Conservation (phyloP, 2,888 invertebrate species). For the Rambutsinella grinnellia region DNA sequence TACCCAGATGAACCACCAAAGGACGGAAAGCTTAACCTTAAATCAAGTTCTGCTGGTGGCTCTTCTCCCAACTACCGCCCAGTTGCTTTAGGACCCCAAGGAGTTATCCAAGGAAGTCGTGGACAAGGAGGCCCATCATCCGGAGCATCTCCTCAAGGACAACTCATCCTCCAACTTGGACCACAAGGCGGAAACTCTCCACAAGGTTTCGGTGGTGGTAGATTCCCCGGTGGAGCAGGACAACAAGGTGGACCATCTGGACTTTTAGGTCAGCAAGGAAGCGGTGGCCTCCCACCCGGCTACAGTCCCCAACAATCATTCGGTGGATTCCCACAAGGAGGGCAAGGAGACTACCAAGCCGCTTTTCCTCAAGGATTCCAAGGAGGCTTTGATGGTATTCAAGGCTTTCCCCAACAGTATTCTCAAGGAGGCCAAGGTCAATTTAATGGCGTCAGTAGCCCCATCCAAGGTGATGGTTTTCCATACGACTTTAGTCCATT, state of each 20-base stretch:
- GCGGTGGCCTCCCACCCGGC: conserved; percentile 17
- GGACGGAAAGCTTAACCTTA: conserved; percentile 5
- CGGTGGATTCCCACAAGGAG: conserved; percentile 34
- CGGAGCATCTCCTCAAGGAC: conserved; percentile 13
- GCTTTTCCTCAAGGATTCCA: conserved; percentile 21
- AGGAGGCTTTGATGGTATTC: no score
- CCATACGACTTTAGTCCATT: conserved; percentile 44
- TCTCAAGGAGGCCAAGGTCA: conserved; percentile 29
- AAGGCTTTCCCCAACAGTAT: no score
- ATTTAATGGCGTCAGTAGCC: conserved; percentile 38
- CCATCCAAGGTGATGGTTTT: conserved; percentile 22
- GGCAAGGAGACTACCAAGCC: conserved; percentile 12
- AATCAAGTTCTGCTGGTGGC: background rate
- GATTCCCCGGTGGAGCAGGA: conserved; percentile 18
- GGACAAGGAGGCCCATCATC: conserved; percentile 15
- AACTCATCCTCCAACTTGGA: conserved; percentile 19
- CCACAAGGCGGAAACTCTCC: conserved; percentile 13
- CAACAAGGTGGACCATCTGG: conserved; percentile 13
- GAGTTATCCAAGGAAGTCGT: conserved; percentile 40
- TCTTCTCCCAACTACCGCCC: conserved; percentile 28
- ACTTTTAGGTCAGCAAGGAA: conserved; percentile 1
- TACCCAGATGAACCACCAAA: conserved; percentile 59
- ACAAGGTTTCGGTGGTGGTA: conserved; percentile 18
- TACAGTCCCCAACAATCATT: conserved; percentile 22
- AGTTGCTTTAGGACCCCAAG: conserved; percentile 39